Base-by-base conservation (phyloP, 2,888 invertebrate genomes). In the Iselma pallidipennis region DNA sequence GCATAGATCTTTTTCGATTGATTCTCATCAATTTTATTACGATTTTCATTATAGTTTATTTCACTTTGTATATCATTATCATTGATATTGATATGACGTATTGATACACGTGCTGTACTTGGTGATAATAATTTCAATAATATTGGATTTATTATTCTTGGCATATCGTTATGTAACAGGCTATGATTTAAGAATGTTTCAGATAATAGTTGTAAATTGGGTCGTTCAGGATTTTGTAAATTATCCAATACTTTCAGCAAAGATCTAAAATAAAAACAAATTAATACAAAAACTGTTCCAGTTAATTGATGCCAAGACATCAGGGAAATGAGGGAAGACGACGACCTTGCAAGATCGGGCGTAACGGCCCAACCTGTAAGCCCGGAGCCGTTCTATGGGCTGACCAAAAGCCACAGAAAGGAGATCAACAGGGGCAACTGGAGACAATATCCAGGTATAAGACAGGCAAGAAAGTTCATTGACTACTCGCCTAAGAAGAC, bases 71-170 rank as follows among this genome's bases (percentile, higher is more conserved):
- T 84, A 9, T 83, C 83, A 10, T 84, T 83, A 63, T 87, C 83
- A 57, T 86, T 83, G 23, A 89, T 85, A 74, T 88, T 88, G 4
- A 89, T 86, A 69, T 92, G 90, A 12, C 90, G 85, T n/a, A 94
- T 89, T 29, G 91, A 90, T 66, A 92, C 87, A n/a, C 92, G 84
- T 56, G 92, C 91, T 0, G 94, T 93, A 65, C 89, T 90, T 0
- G 92, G 88, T 66, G 91, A 88, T 23, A 95, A 82, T 19, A 95
- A 82, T 80, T 92, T 91, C 63, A 88, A 83, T 57, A 93, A 82
- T 4, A 94, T 82, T 0, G 94, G 92, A 74, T 92, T 92, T 25
- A 95, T 85, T 10, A 95, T 84, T 1, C 93, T 84, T 0, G 89
- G 87, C 58, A 94, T 85, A 75, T 95, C 95, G 12, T 91, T 91